Base-by-base conservation (phyloP, 2,888 invertebrate genomes). In the Selenia dentaria region DNA sequence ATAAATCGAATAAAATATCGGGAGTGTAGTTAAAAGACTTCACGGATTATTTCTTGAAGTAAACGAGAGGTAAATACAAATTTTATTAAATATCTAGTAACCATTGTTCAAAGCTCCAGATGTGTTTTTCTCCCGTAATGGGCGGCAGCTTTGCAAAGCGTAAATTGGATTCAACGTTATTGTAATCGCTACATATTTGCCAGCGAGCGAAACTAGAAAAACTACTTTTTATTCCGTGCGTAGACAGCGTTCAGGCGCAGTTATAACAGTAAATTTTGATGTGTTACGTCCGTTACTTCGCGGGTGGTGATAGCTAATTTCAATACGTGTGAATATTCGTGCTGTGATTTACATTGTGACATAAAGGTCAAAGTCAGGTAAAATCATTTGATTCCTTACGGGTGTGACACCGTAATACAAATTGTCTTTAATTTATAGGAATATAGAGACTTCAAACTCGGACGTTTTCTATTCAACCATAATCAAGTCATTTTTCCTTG, bases 241-340 rank as follows among this genome's bases (percentile, higher is more conserved):
- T 66, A 50, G 40, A 54, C 61, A 60, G 59, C 60, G 60, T 58
- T 51, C 67, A 62, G 65, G 53, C 62, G 64, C 58, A 59, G 42
- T 48, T 77, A n/a, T n/a, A 81, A 82, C 80, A 74, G 79, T 82
- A 75, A 75, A 60, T 62, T 53, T 62, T 55, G 58, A 74, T 75
- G 74, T 78, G 73, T 67, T 71, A 78, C 74, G 67, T 74, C 85
- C 82, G 83, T 76, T 82, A 74, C 68, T 66, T 57, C 43, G 78
- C 66, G 78, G 79, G 80, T 69, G 80, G 64, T 58, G 63, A 45
- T 47, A 22, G 29, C 41, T 42, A 18, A 36, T 45, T 43, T 41
- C 42, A 20, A 25, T 27, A 43, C 10, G 16, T 33, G 28, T 33
- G 28, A 34, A 29, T 46, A 35, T 34, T 31, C 31, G 35, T 41